Percentiles rank a stretch among this genome's conserved stretches.
Conservation (phyloP, 2,113 vertebrate genomes). For the Phyllostomus hastatus region DNA sequence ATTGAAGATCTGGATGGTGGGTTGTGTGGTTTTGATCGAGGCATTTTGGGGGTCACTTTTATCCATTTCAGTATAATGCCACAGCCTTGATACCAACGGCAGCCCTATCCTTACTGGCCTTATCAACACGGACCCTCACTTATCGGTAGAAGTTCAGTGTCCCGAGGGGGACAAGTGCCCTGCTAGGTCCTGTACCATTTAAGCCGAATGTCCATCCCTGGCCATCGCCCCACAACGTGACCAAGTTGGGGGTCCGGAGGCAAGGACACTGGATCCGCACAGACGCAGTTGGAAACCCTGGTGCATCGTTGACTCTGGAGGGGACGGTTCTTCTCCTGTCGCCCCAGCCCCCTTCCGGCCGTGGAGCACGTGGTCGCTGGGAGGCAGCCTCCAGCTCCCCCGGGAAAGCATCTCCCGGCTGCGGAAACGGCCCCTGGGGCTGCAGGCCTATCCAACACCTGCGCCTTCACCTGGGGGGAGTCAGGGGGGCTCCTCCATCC, state of each 20-base stretch:
- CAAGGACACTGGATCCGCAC: not conserved
- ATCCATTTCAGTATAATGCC: not conserved
- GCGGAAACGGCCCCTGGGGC: not conserved
- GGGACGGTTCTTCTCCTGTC: rapidly evolving
- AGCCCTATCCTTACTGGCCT: not conserved
- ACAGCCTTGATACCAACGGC: not conserved
- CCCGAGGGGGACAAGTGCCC: not conserved
- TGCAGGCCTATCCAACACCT: not conserved
- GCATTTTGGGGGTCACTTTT: not conserved
- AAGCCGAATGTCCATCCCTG: not conserved
- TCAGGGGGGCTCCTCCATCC: too few species aligned
- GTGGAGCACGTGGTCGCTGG: too few species aligned
- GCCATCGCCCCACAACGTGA: not conserved
- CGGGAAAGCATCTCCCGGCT: not conserved
- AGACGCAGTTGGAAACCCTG: rapidly evolving
- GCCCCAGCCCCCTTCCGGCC: not conserved
- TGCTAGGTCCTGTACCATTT: not conserved
- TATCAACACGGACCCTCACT: not conserved
- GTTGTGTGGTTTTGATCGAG: not conserved
- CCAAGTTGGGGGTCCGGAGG: not conserved
- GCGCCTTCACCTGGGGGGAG: not conserved
- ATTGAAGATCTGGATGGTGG: not conserved
- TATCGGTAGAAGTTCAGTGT: not conserved
- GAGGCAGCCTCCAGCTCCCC: not conserved
- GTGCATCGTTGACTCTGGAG: rapidly evolving